phyloP scores from a whole-genome alignment of 2,113 vertebrate species.

The Oncorhynchus nerka region DNA sequence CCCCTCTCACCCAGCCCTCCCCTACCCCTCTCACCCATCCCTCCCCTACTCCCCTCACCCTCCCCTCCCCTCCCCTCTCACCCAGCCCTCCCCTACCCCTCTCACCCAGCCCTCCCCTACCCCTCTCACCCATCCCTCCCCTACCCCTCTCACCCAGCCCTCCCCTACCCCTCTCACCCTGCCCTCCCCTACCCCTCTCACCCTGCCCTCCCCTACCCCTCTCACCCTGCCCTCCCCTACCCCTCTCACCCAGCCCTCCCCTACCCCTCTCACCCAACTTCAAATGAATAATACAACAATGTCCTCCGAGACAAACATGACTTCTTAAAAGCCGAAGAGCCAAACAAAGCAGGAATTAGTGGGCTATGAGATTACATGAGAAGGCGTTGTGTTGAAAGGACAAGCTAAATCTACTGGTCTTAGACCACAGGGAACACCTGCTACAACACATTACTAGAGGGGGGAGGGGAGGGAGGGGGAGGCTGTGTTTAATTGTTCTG shows the following conservation, averaged over 20 bases:
- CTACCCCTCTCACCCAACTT: too few relatives aligned
- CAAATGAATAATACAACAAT: neutral
- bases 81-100: neutral
- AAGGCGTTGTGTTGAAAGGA: neutral
- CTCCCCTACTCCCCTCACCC: too few relatives aligned
- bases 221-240: too few relatives aligned
- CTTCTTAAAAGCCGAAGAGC: neutral
- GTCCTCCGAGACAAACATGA: neutral
- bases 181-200: too few relatives aligned
- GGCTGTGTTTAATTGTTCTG: too few relatives aligned
- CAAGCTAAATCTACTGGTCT: neutral
- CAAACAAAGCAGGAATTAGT: neutral
- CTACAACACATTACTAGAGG: neutral
- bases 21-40: too few relatives aligned
- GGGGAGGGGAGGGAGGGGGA: neutral
- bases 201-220: too few relatives aligned
- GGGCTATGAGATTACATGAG: neutral
- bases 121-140: neutral
- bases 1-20: too few relatives aligned
- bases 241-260: too few relatives aligned
- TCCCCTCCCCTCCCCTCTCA: neutral
- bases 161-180: too few relatives aligned
- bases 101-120: slow-evolving; percentile 11
- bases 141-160: neutral
- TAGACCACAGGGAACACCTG: neutral